Percentiles rank a stretch among this genome's conserved stretches.
These are phyloP conservation scores for Smutsia gigantea DNA, from an alignment of 2,797 vertebrate genomes.

Conservation along the genomic window DNA sequence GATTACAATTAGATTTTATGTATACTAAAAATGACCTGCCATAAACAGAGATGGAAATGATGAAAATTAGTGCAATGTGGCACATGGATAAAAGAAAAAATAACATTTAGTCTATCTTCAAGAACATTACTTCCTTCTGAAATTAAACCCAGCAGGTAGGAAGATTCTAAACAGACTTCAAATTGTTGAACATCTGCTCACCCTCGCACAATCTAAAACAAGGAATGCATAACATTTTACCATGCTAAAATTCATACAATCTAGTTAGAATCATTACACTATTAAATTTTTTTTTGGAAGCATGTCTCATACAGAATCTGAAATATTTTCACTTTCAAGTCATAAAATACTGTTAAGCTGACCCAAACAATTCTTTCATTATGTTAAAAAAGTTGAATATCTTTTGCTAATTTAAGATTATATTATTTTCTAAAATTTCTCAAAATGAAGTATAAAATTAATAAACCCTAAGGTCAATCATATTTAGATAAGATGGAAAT, in stretches of 20 bases:
- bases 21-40: conserved; percentile 72
- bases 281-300: conserved; percentile 51
- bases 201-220: conserved; percentile 52
- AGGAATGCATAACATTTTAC: conserved; percentile 48
- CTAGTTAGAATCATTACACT: conserved; percentile 69
- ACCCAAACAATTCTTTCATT: neutral
- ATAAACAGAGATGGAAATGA: conserved; percentile 64
- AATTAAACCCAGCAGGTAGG: conserved; percentile 79
- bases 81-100: conserved; percentile 74
- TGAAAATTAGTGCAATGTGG: conserved; percentile 56
- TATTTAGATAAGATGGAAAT: conserved; percentile 51
- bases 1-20: conserved; percentile 53
- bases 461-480: conserved; percentile 16
- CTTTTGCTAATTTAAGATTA: conserved; percentile 46
- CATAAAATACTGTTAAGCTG: conserved; percentile 19
- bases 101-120: conserved; percentile 62
- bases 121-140: conserved; percentile 63
- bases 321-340: conserved; percentile 54
- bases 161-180: conserved; percentile 68
- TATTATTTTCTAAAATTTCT: conserved; percentile 18
- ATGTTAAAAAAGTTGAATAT: conserved; percentile 46
- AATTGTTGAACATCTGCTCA: conserved; percentile 80
- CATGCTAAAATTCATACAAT: conserved; percentile 69
- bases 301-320: conserved; percentile 24
- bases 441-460: conserved; percentile 34